phyloP scores from a whole-genome alignment of 2,113 vertebrate species.

The Cyprichromis sp. region DNA sequence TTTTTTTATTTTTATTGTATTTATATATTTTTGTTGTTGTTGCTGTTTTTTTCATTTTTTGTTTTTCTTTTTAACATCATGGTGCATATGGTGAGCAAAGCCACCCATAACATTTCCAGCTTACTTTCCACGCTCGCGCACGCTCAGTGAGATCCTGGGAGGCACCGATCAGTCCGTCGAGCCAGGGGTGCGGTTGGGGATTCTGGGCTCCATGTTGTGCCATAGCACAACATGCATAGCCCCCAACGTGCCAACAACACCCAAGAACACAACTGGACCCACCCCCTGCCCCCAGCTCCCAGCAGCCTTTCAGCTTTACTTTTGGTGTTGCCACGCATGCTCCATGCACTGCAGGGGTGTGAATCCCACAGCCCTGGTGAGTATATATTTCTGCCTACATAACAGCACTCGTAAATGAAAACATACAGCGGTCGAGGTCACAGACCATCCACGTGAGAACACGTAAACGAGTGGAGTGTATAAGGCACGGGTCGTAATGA shows the following conservation, averaged over 20 bases:
- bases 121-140: constrained; percentile 34
- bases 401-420: constrained; percentile 65
- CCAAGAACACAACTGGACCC: background rate
- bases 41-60: background rate
- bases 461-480: constrained; percentile 78
- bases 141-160: background rate
- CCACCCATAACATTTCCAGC: constrained; percentile 41
- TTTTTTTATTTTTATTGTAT: background rate
- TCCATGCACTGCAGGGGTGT: constrained; percentile 16
- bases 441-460: constrained; percentile 69
- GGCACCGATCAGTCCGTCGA: background rate
- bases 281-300: background rate
- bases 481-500: constrained; percentile 81
- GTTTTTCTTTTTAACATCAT: background rate
- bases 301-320: constrained; percentile 18
- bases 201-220: background rate
- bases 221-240: background rate
- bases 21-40: background rate
- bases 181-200: constrained; percentile 7
- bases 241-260: background rate
- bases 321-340: constrained; percentile 33
- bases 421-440: constrained; percentile 68
- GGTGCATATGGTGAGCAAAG: constrained; percentile 51
- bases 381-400: constrained; percentile 40
- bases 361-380: constrained; percentile 15